phyloP scores from a whole-genome alignment of 2,113 vertebrate genomes.

The Tamias sibiricus region DNA sequence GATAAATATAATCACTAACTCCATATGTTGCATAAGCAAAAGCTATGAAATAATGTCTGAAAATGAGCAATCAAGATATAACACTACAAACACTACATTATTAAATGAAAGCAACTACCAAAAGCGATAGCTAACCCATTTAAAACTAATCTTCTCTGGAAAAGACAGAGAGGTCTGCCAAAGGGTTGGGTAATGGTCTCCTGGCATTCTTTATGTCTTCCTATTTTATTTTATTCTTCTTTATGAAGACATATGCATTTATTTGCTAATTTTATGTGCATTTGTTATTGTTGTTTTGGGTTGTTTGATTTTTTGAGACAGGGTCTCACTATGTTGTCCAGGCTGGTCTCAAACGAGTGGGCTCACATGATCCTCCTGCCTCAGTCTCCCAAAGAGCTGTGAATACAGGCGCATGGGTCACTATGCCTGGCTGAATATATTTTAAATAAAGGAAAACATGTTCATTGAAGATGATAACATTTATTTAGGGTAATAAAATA shows the following conservation, averaged over 20 bases:
- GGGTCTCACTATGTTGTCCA: neutral
- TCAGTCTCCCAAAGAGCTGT: neutral
- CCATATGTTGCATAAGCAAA: neutral
- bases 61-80: neutral
- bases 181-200: neutral
- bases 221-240: neutral
- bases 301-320: neutral
- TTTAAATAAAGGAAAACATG: constrained; percentile 34
- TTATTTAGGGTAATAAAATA: neutral
- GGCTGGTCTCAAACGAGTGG: neutral
- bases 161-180: neutral
- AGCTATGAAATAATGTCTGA: neutral
- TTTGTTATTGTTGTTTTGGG: neutral
- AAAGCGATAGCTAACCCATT: neutral
- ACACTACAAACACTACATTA: neutral
- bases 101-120: neutral
- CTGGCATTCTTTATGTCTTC: neutral
- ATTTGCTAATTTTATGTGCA: constrained; percentile 7
- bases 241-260: neutral
- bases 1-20: neutral
- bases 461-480: neutral
- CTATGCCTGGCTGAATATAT: neutral
- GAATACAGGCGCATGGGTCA: neutral
- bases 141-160: neutral
- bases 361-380: neutral